Percentiles rank a stretch among this genome's conserved stretches.
These are phyloP conservation scores for Ispidina lecontei DNA, from an alignment of 2,797 vertebrate genomes.

Conservation along the genomic window DNA sequence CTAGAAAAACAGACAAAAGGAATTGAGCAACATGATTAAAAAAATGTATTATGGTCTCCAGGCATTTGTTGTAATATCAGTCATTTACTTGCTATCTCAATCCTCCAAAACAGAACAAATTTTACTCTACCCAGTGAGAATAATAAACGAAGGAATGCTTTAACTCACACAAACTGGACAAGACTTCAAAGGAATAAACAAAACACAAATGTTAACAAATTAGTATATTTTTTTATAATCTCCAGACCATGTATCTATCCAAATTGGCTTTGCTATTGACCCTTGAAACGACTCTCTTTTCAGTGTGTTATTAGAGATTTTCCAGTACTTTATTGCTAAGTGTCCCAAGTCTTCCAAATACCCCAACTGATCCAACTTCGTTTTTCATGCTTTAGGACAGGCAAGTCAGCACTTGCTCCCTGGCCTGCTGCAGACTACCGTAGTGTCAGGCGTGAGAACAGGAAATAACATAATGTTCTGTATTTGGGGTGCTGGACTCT, in stretches of 20 bases:
- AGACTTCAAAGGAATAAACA: neutral
- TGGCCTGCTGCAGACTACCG: neutral
- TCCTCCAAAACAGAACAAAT: neutral
- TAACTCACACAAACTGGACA: neutral
- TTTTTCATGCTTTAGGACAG: neutral
- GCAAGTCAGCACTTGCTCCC: neutral
- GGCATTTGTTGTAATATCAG: neutral
- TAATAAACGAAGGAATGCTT: neutral
- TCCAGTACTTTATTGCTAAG: neutral
- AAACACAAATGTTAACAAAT: neutral
- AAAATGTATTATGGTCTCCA: neutral
- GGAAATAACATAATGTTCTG: neutral
- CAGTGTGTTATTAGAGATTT: neutral
- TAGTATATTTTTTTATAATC: neutral
- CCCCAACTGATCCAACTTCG: neutral
- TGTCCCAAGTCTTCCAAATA: neutral
- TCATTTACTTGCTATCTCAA: neutral
- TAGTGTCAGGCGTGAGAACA: rapidly evolving
- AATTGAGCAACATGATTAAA: neutral
- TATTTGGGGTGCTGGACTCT: neutral
- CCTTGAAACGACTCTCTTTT: neutral
- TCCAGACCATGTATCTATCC: neutral
- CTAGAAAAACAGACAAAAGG: neutral
- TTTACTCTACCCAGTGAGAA: neutral
- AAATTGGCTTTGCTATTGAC: neutral